Conservation (phyloP, 2,888 invertebrate species). For the Luperina nickerlii region DNA sequence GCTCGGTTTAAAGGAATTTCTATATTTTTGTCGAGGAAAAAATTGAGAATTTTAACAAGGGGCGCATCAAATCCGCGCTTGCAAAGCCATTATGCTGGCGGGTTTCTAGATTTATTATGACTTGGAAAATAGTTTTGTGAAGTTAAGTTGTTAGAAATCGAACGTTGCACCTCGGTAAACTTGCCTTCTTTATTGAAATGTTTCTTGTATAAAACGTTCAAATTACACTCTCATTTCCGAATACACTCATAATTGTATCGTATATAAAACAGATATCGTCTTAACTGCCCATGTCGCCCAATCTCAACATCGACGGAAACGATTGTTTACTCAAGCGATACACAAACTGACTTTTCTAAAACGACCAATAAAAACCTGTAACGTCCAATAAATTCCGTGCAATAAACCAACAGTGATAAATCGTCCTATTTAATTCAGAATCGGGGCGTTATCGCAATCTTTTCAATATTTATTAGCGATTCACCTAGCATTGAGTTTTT, state of each 20-base stretch:
- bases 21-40: conserved; percentile 66
- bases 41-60: conserved; percentile 66
- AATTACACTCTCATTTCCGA: conserved; percentile 47
- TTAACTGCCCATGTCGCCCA: conserved; percentile 43
- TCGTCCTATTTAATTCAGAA: conserved; percentile 58
- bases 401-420: conserved; percentile 58
- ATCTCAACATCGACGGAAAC: conserved; percentile 58
- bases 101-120: conserved; percentile 48
- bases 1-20: conserved; percentile 74
- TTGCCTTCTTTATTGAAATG: neutral
- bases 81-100: conserved; percentile 39
- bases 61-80: conserved; percentile 55
- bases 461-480: conserved; percentile 65
- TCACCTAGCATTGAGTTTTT: conserved; percentile 66
- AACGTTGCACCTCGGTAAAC: conserved; percentile 8
- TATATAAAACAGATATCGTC: conserved; percentile 43
- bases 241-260: conserved; percentile 37
- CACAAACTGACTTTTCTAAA: conserved; percentile 47
- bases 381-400: conserved; percentile 55
- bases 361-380: conserved; percentile 53
- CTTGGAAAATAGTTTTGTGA: conserved; percentile 34
- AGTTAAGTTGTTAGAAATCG: conserved; percentile 26
- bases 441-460: conserved; percentile 62
- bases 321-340: conserved; percentile 55
- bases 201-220: conserved; percentile 5